Percentiles rank a stretch among this genome's conserved stretches.
These are phyloP conservation scores for pig (Sus scrofa) DNA, from an alignment of 2,113 vertebrate species.

Conservation along the genomic window DNA sequence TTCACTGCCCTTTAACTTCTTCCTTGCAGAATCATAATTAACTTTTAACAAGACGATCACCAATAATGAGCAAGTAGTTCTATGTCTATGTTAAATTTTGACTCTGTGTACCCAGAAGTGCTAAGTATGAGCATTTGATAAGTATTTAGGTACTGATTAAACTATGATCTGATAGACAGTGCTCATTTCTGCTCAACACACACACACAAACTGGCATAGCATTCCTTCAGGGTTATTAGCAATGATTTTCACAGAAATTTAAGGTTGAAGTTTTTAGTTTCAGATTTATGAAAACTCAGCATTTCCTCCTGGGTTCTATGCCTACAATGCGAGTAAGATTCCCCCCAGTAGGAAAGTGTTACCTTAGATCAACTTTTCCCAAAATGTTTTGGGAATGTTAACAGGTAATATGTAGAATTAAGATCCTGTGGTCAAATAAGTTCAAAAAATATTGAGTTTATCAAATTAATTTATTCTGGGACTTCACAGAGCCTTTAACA, in stretches of 20 bases:
- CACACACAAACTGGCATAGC: background rate
- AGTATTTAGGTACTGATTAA: background rate
- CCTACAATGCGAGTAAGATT: background rate
- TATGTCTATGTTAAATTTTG: background rate
- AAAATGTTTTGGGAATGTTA: background rate
- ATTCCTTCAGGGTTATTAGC: background rate
- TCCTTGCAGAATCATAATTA: background rate
- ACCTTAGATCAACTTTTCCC: background rate
- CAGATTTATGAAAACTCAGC: background rate
- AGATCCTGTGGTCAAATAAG: background rate
- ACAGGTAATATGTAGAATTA: background rate
- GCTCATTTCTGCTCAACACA: background rate
- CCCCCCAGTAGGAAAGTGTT: background rate
- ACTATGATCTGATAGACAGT: background rate
- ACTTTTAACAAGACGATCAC: background rate
- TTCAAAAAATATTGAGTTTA: slow-evolving; percentile 6
- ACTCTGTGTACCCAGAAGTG: background rate
- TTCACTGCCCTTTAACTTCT: background rate
- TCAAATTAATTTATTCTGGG: background rate
- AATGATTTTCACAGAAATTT: slow-evolving; percentile 21
- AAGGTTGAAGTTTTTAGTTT: background rate
- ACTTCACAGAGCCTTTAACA: background rate
- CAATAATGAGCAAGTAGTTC: background rate
- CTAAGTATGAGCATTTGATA: background rate
- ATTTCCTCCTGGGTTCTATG: background rate